These are phyloP conservation scores for Cataglyphis albicans DNA, from an alignment of 2,888 invertebrate species.

Conservation along the genomic window DNA sequence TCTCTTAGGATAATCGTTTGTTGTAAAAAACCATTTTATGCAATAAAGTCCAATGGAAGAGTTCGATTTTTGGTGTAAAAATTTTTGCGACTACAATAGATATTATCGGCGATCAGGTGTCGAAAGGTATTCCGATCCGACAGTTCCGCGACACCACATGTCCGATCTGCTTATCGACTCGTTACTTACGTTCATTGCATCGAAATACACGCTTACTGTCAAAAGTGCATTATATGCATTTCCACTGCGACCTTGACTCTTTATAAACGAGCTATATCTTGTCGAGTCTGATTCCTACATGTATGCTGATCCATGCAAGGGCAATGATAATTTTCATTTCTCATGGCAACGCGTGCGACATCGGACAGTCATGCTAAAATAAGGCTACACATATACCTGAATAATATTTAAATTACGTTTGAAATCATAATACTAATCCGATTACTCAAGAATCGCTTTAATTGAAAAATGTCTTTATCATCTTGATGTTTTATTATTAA, in stretches of 20 bases:
- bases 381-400: background rate
- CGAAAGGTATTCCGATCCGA: background rate
- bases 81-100: background rate
- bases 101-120: background rate
- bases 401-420: background rate
- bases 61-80: background rate
- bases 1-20: conserved; percentile 10
- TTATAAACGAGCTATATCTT: conserved; percentile 11
- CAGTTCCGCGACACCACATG: background rate
- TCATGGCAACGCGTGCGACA: background rate
- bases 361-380: background rate
- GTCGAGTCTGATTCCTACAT: conserved; percentile 38
- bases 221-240: conserved; percentile 11
- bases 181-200: background rate
- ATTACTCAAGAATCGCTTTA: background rate
- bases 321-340: conserved; percentile 24
- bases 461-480: background rate
- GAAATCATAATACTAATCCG: background rate
- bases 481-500: background rate
- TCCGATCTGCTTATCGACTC: background rate
- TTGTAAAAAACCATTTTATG: background rate
- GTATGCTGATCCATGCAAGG: conserved; percentile 17
- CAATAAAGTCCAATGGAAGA: background rate
- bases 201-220: background rate
- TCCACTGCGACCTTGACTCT: conserved; percentile 10